phyloP scores from a whole-genome alignment of 2,888 invertebrate species.

The Tetragonisca angustula region DNA sequence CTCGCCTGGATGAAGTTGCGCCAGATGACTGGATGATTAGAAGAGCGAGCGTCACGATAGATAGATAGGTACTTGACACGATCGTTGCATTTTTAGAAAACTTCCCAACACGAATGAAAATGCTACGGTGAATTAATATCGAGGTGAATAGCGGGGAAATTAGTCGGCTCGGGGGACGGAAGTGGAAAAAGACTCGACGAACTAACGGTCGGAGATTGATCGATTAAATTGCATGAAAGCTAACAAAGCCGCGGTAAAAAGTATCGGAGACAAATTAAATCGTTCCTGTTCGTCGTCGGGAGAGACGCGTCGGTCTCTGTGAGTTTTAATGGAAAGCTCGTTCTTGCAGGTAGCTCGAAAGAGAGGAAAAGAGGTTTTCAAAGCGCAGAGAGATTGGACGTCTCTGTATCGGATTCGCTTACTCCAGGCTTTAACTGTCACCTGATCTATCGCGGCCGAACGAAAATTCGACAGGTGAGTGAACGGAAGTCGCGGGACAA shows the following conservation, averaged over 20 bases:
- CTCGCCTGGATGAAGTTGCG: constrained; percentile 59
- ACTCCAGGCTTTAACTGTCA: constrained; percentile 62
- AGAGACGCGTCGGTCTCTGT: constrained; percentile 12
- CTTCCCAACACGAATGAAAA: background rate
- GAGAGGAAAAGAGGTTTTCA: constrained; percentile 41
- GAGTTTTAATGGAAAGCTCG: constrained; percentile 58
- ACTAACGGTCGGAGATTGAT: background rate
- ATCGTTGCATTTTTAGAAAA: background rate
- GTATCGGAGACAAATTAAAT: constrained; percentile 19
- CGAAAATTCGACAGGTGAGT: constrained; percentile 71
- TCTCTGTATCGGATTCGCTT: constrained; percentile 65
- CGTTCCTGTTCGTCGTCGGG: constrained; percentile 7
- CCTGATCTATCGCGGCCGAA: constrained; percentile 49
- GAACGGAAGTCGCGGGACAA: constrained; percentile 55
- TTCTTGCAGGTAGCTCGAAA: constrained; percentile 60
- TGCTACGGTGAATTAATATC: background rate
- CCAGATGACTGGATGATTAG: constrained; percentile 8
- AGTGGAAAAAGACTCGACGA: background rate
- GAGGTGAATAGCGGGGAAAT: background rate
- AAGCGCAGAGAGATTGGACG: constrained; percentile 62
- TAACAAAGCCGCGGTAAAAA: background rate
- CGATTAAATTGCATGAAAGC: background rate
- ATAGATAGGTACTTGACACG: constrained; percentile 13
- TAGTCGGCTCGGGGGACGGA: background rate
- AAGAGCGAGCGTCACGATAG: background rate